Evolutionary conservation across 2,797 vertebrate species (phyloP).

Genomic region (Babyrousa celebensis): DNA sequence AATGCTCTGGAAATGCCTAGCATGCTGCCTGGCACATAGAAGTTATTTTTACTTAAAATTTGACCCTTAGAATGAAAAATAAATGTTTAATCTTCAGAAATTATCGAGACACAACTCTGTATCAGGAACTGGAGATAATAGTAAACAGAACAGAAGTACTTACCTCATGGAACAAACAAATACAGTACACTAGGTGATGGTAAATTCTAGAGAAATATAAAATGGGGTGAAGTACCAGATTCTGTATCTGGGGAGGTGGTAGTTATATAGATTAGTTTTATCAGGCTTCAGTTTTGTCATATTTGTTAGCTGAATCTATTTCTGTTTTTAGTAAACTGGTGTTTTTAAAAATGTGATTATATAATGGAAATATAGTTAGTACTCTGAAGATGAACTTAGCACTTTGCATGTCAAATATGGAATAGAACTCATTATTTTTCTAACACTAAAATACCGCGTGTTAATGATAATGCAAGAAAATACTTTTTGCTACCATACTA

Average conservation of each 20-base stretch:
- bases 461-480: slow-evolving; percentile 54
- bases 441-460: slow-evolving; percentile 24
- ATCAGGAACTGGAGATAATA: slow-evolving; percentile 16
- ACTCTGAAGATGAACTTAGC: slow-evolving; percentile 15
- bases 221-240: neutral
- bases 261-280: neutral
- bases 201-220: neutral
- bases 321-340: slow-evolving; percentile 61
- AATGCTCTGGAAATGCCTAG: neutral
- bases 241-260: neutral
- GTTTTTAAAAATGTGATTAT: slow-evolving; percentile 33
- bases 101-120: neutral
- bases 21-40: neutral
- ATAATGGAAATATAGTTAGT: slow-evolving; percentile 35
- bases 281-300: neutral
- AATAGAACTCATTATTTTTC: slow-evolving; percentile 54
- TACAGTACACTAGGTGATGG: neutral
- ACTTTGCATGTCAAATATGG: slow-evolving; percentile 30
- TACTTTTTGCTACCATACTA: slow-evolving; percentile 47
- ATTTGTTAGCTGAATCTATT: slow-evolving; percentile 51
- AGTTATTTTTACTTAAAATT: slow-evolving; percentile 44
- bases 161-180: neutral
- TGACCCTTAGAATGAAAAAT: slow-evolving; percentile 13
- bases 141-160: slow-evolving; percentile 55
- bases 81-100: slow-evolving; percentile 44